These are phyloP conservation scores for Excalfactoria chinensis DNA, from an alignment of 2,113 vertebrate species.

Conservation along the genomic window DNA sequence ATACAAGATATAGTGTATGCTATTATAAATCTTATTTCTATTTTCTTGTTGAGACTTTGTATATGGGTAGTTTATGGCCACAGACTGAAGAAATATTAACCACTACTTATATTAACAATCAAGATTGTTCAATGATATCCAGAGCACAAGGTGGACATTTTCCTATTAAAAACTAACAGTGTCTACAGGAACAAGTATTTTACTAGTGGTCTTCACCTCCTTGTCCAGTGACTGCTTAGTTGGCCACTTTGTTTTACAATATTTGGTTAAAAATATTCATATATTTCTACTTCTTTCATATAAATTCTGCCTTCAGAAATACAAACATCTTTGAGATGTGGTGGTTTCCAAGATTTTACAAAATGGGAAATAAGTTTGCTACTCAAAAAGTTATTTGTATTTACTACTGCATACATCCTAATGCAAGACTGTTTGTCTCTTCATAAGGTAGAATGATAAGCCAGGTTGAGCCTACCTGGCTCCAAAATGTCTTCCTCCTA, in stretches of 20 bases:
- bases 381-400: background rate
- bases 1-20: background rate
- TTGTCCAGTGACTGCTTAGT: background rate
- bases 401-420: background rate
- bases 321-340: background rate
- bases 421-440: background rate
- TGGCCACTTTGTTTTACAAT: background rate
- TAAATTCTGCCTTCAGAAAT: background rate
- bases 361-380: background rate
- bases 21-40: background rate
- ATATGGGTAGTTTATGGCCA: background rate
- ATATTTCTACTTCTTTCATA: background rate
- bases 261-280: background rate
- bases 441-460: background rate
- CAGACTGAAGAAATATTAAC: background rate
- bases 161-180: background rate
- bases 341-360: background rate
- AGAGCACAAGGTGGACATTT: background rate
- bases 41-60: background rate
- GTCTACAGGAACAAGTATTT: background rate
- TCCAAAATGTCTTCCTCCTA: background rate
- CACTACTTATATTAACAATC: background rate
- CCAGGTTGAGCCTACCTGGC: background rate
- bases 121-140: background rate
- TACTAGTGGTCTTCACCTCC: background rate